Conservation (phyloP, 2,888 invertebrate genomes). For the Philopedon plagiatum region DNA sequence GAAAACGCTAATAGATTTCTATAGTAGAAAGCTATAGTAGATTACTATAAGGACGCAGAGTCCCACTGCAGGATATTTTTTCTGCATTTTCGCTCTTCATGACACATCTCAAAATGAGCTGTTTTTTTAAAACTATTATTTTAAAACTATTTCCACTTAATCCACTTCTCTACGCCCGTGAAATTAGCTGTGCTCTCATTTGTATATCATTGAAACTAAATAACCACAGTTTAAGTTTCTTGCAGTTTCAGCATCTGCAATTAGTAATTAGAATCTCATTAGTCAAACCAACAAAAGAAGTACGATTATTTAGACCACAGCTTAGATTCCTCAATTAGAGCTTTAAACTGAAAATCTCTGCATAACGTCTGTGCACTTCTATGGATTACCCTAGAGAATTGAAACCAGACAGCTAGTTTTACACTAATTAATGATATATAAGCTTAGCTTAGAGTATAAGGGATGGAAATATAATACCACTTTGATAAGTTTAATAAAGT, state of each 20-base stretch:
- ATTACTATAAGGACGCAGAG: too few relatives aligned
- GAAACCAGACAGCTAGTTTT: constrained; percentile 15
- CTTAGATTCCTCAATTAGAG: constrained; percentile 10
- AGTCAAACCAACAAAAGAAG: constrained; percentile 12
- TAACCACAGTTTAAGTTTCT: not conserved
- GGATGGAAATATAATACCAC: not conserved
- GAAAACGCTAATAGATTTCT: too few relatives aligned
- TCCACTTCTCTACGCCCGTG: not conserved
- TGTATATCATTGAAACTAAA: constrained; percentile 6
- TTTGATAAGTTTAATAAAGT: constrained; percentile 1
- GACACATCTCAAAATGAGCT: too few relatives aligned
- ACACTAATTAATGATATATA: constrained; percentile 9
- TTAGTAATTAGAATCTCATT: constrained; percentile 40
- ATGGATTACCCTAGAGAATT: constrained; percentile 9
- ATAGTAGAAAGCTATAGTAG: too few relatives aligned
- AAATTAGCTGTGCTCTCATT: not conserved
- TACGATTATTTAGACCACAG: constrained; percentile 7
- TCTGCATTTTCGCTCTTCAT: too few relatives aligned
- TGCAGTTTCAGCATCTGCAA: constrained; percentile 2
- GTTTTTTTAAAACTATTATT: too few relatives aligned
- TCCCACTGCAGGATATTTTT: too few relatives aligned
- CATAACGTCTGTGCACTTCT: constrained; percentile 18
- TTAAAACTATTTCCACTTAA: too few relatives aligned
- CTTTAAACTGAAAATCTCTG: constrained; percentile 3
- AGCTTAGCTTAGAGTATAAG: not conserved